Evolutionary conservation across 1,140 invertebrate genomes (phyloP).

Genomic region (Samia ricini): DNA sequence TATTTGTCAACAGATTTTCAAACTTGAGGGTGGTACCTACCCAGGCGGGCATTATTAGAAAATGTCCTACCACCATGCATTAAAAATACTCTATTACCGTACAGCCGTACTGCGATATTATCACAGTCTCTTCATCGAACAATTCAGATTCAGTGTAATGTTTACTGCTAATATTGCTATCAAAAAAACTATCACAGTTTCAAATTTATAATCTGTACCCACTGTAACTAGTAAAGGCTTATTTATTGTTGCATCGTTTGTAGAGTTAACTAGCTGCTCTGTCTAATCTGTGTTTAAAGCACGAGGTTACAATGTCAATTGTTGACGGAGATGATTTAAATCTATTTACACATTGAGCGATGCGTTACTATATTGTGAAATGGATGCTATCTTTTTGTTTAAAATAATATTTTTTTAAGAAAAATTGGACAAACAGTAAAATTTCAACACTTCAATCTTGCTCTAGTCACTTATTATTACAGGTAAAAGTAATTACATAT

Average conservation of each 20-base stretch:
- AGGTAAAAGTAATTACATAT: not conserved
- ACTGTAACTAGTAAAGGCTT: not conserved
- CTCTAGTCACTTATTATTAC: not conserved
- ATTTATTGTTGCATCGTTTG: not conserved
- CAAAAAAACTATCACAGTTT: too few species aligned
- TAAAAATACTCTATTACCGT: too few species aligned
- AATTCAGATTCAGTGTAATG: too few species aligned
- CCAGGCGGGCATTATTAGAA: too few species aligned
- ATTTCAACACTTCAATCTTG: not conserved
- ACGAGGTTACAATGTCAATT: conserved; percentile 68
- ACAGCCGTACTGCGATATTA: too few species aligned
- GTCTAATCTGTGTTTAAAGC: conserved; percentile 21
- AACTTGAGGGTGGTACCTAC: too few species aligned
- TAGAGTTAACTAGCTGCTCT: not conserved
- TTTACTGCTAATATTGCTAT: too few species aligned
- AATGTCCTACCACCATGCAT: too few species aligned
- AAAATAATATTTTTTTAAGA: not conserved
- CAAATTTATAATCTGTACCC: too few species aligned
- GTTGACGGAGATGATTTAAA: conserved; percentile 42
- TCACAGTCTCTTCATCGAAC: too few species aligned
- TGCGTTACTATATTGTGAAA: not conserved
- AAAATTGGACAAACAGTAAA: not conserved
- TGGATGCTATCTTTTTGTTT: not conserved
- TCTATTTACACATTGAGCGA: not conserved
- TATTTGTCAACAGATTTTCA: too few species aligned